These are phyloP conservation scores for Oreortyx pictus DNA, from an alignment of 2,797 vertebrate genomes.

Conservation along the genomic window DNA sequence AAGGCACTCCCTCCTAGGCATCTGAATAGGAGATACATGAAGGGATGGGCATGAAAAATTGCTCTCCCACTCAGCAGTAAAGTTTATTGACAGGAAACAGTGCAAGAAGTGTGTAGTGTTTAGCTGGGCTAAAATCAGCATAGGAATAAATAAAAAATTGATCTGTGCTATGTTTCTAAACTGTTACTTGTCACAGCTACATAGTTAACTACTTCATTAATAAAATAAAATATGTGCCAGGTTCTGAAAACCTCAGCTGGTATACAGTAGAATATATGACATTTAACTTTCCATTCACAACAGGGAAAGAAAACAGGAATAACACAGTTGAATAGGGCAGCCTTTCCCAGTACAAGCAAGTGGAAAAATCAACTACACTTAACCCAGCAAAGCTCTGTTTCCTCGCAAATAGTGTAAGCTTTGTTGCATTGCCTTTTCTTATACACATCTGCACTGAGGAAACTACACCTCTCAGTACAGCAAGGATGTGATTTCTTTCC, in stretches of 20 bases:
- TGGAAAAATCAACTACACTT: not conserved
- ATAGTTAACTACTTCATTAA: not conserved
- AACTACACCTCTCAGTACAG: not conserved
- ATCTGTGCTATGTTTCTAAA: not conserved
- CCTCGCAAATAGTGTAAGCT: not conserved
- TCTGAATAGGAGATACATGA: not conserved
- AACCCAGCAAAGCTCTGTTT: not conserved
- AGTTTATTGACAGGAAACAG: not conserved
- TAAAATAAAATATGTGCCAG: not conserved
- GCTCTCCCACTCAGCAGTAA: not conserved
- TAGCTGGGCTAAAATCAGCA: not conserved
- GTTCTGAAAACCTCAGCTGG: not conserved
- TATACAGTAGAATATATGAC: not conserved
- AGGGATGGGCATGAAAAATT: not conserved
- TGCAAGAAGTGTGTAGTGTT: not conserved
- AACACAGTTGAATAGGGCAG: not conserved
- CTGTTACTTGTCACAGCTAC: not conserved
- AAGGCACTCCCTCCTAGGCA: not conserved
- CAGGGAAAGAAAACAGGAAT: not conserved
- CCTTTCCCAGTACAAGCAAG: not conserved
- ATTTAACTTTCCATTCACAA: not conserved
- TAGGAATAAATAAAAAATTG: not conserved
- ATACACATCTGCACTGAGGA: not conserved
- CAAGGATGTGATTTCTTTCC: not conserved
- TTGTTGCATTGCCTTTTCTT: not conserved